A percentile compares a stretch with the other conserved stretches of the same genome.
These are phyloP conservation scores for Dascillus cervinus DNA, from an alignment of 2,888 invertebrate species.

Conservation along the genomic window DNA sequence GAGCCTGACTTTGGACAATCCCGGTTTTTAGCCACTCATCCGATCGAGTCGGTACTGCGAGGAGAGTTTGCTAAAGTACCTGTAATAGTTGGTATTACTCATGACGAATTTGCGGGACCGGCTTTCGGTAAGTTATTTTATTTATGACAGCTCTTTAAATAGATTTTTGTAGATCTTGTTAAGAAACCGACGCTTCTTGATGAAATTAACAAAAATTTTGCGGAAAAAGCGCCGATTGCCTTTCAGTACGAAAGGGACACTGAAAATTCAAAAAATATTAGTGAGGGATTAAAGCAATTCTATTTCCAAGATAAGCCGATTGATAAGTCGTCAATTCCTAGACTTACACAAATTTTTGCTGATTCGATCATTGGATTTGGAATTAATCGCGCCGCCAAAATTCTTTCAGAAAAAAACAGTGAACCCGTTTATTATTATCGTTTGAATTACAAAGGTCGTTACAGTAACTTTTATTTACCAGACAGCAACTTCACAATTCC, in stretches of 20 bases:
- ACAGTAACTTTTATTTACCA: slow-evolving; percentile 49
- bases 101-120: slow-evolving; percentile 56
- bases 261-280: slow-evolving; percentile 46
- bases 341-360: slow-evolving; percentile 48
- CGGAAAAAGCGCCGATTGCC: slow-evolving; percentile 54
- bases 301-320: slow-evolving; percentile 43
- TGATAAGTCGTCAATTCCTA: slow-evolving; percentile 34
- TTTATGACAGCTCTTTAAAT: slow-evolving; percentile 23
- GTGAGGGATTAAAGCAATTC: slow-evolving; percentile 43
- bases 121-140: slow-evolving; percentile 47
- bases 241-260: slow-evolving; percentile 53
- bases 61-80: slow-evolving; percentile 55
- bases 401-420: slow-evolving; percentile 49
- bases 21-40: slow-evolving; percentile 53
- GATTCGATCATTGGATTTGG: slow-evolving; percentile 54
- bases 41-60: slow-evolving; percentile 46
- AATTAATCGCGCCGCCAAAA: slow-evolving; percentile 52
- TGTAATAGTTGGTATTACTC: slow-evolving; percentile 54
- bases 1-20: slow-evolving; percentile 58
- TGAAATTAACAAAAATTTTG: slow-evolving; percentile 53
- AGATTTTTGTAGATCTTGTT: slow-evolving; percentile 20
- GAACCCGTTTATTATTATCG: slow-evolving; percentile 54
- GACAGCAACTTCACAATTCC: slow-evolving; percentile 37
- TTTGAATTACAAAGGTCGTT: slow-evolving; percentile 54
- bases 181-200: background rate